These are phyloP conservation scores for Botrylloides violaceus DNA, from an alignment of 23 tunicate genomes.

Conservation along the genomic window DNA sequence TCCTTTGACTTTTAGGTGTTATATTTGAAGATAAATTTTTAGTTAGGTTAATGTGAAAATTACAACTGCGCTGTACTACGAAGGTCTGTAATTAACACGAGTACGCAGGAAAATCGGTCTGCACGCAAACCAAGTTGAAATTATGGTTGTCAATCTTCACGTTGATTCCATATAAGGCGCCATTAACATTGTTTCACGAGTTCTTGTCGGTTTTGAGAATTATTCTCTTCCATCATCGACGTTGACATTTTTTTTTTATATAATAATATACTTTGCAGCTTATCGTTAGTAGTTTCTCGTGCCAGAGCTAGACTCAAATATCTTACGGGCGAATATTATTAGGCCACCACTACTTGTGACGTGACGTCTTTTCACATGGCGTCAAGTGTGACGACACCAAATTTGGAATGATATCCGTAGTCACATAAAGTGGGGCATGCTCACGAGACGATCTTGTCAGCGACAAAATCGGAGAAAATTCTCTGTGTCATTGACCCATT, in stretches of 20 bases:
- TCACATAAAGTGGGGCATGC: no score
- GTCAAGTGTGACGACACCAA: no score
- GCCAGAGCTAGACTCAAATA: no score
- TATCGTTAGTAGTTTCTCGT: no score
- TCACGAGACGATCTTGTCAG: no score
- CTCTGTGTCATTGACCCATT: no score
- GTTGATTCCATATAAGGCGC: neutral
- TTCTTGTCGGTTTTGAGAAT: neutral
- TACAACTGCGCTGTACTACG: neutral
- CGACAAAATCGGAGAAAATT: no score
- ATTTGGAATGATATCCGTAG: no score
- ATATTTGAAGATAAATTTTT: neutral
- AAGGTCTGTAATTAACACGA: neutral
- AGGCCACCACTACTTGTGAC: no score
- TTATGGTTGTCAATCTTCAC: neutral
- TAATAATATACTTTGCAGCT: neutral
- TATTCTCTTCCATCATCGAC: neutral
- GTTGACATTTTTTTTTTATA: neutral
- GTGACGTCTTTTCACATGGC: no score
- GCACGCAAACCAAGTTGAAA: neutral
- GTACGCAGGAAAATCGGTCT: neutral
- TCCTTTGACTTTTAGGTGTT: no score
- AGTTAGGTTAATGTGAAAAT: neutral
- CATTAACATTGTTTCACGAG: neutral
- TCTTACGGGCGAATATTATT: no score